Base-by-base conservation (phyloP, 1,140 invertebrate genomes). In the Cylas formicarius region DNA sequence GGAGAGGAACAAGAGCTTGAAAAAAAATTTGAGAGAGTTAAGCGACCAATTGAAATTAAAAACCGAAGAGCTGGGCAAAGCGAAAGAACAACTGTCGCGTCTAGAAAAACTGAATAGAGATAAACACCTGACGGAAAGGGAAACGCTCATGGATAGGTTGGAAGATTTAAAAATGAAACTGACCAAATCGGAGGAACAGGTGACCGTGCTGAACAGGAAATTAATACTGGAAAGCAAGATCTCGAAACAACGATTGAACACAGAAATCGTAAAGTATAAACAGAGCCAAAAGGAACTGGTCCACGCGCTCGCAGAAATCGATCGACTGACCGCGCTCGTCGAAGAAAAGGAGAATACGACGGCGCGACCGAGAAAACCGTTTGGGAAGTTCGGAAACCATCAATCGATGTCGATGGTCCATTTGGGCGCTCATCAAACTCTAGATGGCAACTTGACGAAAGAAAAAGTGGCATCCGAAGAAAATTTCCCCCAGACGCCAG, bases 151-250 rank as follows among this genome's bases (percentile, higher is more conserved):
- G 50, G 65, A 72, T 8, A 73, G 81, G 62, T 63, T 86, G 10
- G 65, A 73, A 7, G 74, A 78, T 10, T 61, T 84, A 39, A 76
- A 74, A 43, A 62, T 72, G n/a, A 77, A 73, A 48, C 67, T 84
- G 9, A 67, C 75, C 40, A 73, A 79, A 23, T 81, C 83, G 54
- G 77, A 81, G 29, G 76, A 79, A 32, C 79, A 78, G 22, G 80
- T 85, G 50, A 78, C 73, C 64, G 68, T 72, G 10, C 67, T 86
- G 33, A 77, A 80, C 22, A 74, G 79, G 33, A 80, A 80, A 52
- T 60, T 84, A 8, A 67, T 74, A 19, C 57, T 86, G 24, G 82
- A 86, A 64, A 72, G 70, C 9, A 86, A 86, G 66, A 84, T 78
- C 50, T 75, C 76, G 38, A 79, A 76, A 44, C 77, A 83, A 49